Conservation (phyloP, 2,113 vertebrate genomes). For the Scalopus aquaticus region DNA sequence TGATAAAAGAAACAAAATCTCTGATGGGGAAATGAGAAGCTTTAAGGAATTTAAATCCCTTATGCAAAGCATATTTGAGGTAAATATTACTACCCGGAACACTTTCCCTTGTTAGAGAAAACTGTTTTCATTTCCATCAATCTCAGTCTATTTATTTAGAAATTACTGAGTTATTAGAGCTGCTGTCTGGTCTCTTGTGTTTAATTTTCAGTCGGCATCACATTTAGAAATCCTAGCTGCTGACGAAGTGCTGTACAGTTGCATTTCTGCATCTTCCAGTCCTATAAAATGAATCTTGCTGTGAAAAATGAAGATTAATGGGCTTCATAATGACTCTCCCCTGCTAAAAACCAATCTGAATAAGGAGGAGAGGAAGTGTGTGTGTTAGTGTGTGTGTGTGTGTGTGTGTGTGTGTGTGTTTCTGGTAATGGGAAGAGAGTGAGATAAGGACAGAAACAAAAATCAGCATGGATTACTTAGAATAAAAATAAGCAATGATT, state of each 20-base stretch:
- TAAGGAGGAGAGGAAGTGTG: conserved; percentile 61
- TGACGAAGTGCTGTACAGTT: conserved; percentile 73
- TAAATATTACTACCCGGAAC: conserved; percentile 66
- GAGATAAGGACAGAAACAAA: neutral
- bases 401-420: neutral
- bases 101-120: conserved; percentile 76
- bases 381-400: neutral
- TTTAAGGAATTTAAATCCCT: conserved; percentile 78
- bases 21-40: conserved; percentile 67
- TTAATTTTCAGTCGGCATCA: conserved; percentile 86
- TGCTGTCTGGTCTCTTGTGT: conserved; percentile 82
- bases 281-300: conserved; percentile 83
- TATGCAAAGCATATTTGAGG: conserved; percentile 69
- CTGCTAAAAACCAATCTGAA: conserved; percentile 83
- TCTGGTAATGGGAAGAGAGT: neutral
- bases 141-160: conserved; percentile 86
- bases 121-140: conserved; percentile 81
- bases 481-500: conserved; percentile 41
- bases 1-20: conserved; percentile 73
- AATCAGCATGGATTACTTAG: neutral
- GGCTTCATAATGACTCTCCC: conserved; percentile 85
- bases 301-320: conserved; percentile 91
- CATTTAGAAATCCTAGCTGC: conserved; percentile 84
- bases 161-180: conserved; percentile 85
- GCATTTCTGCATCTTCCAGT: conserved; percentile 82